phyloP scores from a whole-genome alignment of 1,140 invertebrate genomes.

The Nymphalis io region DNA sequence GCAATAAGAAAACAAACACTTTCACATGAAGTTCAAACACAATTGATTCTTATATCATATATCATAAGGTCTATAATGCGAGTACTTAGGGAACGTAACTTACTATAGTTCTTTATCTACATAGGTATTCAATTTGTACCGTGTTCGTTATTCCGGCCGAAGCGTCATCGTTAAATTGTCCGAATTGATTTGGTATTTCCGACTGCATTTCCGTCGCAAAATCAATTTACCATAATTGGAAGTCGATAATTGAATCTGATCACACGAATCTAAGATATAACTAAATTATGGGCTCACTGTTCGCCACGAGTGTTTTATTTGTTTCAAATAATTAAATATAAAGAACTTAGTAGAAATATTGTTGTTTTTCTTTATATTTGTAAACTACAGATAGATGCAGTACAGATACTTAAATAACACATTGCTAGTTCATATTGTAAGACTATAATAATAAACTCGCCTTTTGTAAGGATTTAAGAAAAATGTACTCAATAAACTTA shows the following conservation, averaged over 20 bases:
- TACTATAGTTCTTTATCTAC: conserved; percentile 14
- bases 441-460: no score
- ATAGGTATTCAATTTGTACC: conserved; percentile 27
- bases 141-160: conserved; percentile 53
- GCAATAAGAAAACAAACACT: conserved; percentile 16
- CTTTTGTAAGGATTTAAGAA: no score
- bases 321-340: no score
- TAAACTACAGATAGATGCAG: no score
- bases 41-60: not conserved
- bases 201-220: conserved; percentile 63
- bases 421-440: no score
- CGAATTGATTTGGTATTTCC: conserved; percentile 72
- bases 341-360: no score
- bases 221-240: conserved; percentile 57
- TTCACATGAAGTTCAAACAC: not conserved
- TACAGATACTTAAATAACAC: no score
- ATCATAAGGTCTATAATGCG: not conserved
- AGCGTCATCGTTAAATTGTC: conserved; percentile 63
- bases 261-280: conserved; percentile 14
- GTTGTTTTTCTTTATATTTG: no score
- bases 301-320: not conserved
- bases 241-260: conserved; percentile 46
- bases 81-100: not conserved
- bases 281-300: not conserved
- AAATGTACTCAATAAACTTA: no score